Conservation (phyloP, 2,797 vertebrate species). For the Arctocebus calabarensis region DNA sequence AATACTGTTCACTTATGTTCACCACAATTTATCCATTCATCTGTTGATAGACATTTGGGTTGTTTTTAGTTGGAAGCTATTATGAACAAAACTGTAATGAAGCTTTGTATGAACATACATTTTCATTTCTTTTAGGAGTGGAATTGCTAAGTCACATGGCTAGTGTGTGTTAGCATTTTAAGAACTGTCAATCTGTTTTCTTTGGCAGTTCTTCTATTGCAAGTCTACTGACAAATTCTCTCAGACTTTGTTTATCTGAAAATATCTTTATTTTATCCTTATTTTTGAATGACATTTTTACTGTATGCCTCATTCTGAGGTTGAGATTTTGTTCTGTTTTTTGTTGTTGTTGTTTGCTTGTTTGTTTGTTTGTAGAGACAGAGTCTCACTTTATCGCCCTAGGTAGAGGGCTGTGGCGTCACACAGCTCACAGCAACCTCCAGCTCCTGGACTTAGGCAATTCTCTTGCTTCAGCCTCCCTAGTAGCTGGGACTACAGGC, state of each 20-base stretch:
- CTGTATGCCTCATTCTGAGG: constrained; percentile 23
- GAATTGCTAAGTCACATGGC: background rate
- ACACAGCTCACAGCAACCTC: too few species aligned
- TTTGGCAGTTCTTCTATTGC: constrained; percentile 26
- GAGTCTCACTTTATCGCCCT: too few species aligned
- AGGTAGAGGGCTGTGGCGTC: too few species aligned
- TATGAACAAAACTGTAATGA: constrained; percentile 41
- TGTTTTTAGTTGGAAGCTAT: background rate
- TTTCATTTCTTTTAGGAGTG: constrained; percentile 29
- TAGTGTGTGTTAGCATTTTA: constrained; percentile 29
- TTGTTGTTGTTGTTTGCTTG: too few species aligned
- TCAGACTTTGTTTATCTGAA: constrained; percentile 21
- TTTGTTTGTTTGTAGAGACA: too few species aligned
- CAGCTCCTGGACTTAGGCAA: too few species aligned
- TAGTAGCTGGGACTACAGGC: too few species aligned
- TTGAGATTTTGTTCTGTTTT: background rate
- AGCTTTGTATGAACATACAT: background rate
- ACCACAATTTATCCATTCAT: constrained; percentile 39
- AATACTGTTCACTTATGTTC: background rate
- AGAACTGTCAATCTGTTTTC: constrained; percentile 22
- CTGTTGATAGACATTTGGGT: background rate
- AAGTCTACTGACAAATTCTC: constrained; percentile 14
- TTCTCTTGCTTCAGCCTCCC: too few species aligned
- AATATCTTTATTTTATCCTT: constrained; percentile 39
- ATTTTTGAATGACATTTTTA: constrained; percentile 57